Conservation (phyloP, 1,140 invertebrate species). For the Drosophila busckii region DNA sequence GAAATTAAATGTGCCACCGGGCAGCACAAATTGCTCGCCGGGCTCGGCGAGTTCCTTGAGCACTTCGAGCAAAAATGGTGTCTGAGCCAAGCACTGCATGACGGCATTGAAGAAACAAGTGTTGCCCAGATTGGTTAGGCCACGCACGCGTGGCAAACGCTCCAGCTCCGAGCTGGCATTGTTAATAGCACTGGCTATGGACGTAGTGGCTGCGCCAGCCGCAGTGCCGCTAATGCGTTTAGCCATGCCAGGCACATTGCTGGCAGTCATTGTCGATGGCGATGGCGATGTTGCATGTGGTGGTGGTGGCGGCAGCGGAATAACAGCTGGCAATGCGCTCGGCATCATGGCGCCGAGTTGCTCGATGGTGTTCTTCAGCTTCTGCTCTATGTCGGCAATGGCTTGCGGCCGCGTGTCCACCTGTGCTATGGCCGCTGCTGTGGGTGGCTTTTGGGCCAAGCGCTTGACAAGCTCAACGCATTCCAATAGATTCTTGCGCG, state of each 20-base stretch:
- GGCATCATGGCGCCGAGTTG: constrained; percentile 47
- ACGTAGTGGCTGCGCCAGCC: neutral
- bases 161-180: constrained; percentile 21
- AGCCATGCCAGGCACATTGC: constrained; percentile 55
- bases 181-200: neutral
- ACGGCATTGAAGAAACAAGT: constrained; percentile 98
- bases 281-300: constrained; percentile 22
- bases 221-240: constrained; percentile 31
- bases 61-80: constrained; percentile 87
- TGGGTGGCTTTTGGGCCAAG: constrained; percentile 72
- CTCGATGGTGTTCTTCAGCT: constrained; percentile 39
- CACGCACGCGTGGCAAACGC: constrained; percentile 81
- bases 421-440: neutral
- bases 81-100: constrained; percentile 93
- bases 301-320: constrained; percentile 48
- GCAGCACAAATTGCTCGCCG: constrained; percentile 84
- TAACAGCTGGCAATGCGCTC: constrained; percentile 16
- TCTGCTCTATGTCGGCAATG: constrained; percentile 56
- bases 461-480: constrained; percentile 84
- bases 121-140: constrained; percentile 93
- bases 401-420: constrained; percentile 10
- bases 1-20: constrained; percentile 83
- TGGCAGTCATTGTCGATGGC: neutral
- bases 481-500: constrained; percentile 83
- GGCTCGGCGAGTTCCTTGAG: constrained; percentile 85